A percentile compares a stretch with the other conserved stretches of the same genome.
These are phyloP conservation scores for Drosophila longiperda DNA, from an alignment of 2,888 invertebrate species.

Conservation along the genomic window DNA sequence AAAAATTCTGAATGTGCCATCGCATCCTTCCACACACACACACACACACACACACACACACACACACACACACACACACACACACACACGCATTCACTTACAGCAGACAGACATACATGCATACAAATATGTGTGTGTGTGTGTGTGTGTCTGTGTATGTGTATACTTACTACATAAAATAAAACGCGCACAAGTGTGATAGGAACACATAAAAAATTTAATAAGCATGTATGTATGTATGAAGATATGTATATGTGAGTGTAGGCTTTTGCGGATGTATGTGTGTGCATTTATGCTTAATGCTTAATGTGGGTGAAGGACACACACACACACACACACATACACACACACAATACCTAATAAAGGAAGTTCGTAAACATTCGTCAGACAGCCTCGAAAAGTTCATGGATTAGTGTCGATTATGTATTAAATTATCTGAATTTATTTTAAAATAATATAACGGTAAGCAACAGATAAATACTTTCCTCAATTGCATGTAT, in stretches of 20 bases:
- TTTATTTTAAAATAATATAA: conserved; percentile 53
- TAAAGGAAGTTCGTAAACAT: conserved; percentile 60
- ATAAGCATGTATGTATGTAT: conserved; percentile 16
- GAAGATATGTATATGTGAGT: background rate
- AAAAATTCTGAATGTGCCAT: conserved; percentile 72
- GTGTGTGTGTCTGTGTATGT: conserved; percentile 4
- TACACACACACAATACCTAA: conserved; percentile 24
- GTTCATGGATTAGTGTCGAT: conserved; percentile 70
- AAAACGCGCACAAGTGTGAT: conserved; percentile 41
- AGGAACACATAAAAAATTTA: conserved; percentile 59
- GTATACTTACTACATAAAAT: conserved; percentile 38
- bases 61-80: conserved; percentile 12
- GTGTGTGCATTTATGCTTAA: conserved; percentile 4
- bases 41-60: conserved; percentile 23
- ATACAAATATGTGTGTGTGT: background rate
- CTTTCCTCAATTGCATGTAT: conserved; percentile 11
- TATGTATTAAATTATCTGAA: conserved; percentile 70
- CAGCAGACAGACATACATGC: background rate
- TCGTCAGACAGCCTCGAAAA: conserved; percentile 45
- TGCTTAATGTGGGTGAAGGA: conserved; percentile 41
- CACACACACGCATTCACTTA: conserved; percentile 33
- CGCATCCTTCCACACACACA: conserved; percentile 27
- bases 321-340: conserved; percentile 10
- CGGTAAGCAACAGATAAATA: conserved; percentile 60
- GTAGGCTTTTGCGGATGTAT: background rate